phyloP scores from a whole-genome alignment of 2,113 vertebrate species.

The Edolisoma coerulescens region DNA sequence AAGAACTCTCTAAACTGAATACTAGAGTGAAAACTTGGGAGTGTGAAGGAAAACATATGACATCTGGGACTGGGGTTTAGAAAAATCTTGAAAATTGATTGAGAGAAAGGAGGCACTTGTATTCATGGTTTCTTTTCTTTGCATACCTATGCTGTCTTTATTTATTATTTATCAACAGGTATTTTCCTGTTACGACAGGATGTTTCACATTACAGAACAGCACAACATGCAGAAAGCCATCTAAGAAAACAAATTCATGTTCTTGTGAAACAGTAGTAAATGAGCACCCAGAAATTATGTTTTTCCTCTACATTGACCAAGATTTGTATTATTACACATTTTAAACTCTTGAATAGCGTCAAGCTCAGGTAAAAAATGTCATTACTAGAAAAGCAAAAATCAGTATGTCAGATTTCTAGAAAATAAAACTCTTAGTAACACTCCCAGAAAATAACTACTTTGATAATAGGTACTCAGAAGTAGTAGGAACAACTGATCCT shows the following conservation, averaged over 20 bases:
- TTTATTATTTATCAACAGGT: not conserved
- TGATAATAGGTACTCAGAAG: not conserved
- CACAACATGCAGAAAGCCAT: not conserved
- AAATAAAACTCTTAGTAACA: not conserved
- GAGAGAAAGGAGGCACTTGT: not conserved
- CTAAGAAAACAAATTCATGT: not conserved
- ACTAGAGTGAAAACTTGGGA: not conserved
- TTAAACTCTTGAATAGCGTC: not conserved
- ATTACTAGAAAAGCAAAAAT: not conserved
- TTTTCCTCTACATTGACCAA: not conserved
- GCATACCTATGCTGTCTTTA: not conserved
- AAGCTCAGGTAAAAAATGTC: not conserved
- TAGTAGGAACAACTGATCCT: not conserved
- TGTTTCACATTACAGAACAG: not conserved
- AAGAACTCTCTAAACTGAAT: not conserved
- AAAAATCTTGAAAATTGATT: not conserved
- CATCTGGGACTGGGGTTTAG: not conserved
- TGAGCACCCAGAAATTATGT: not conserved
- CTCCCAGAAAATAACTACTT: not conserved
- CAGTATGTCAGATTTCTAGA: not conserved
- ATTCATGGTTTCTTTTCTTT: not conserved
- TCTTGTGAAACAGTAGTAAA: not conserved
- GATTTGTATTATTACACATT: not conserved
- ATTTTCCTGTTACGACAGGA: too few relatives aligned
- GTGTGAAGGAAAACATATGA: not conserved